Conservation (phyloP, 2,888 invertebrate species). For the Drosophila sordidapex region DNA sequence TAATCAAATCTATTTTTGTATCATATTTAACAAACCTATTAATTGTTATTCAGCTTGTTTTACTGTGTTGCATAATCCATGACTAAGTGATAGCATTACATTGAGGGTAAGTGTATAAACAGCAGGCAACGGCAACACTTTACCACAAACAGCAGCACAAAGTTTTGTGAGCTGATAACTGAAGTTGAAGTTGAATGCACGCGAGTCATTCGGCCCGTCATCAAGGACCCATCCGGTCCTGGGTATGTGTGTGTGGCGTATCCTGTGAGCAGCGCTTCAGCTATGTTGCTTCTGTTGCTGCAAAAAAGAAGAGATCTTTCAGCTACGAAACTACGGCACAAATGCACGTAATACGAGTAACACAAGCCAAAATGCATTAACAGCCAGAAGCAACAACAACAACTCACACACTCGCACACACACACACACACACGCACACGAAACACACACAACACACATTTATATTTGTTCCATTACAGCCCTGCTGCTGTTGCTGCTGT, state of each 20-base stretch:
- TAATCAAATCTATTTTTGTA: neutral
- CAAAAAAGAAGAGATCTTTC: constrained; percentile 47
- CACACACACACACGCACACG: constrained; percentile 13
- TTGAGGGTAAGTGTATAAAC: neutral
- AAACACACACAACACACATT: constrained; percentile 40
- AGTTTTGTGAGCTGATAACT: constrained; percentile 45
- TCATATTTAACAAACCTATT: neutral
- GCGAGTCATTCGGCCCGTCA: constrained; percentile 56
- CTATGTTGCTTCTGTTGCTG: constrained; percentile 9
- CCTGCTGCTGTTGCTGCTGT: constrained; percentile 48
- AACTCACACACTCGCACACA: constrained; percentile 14
- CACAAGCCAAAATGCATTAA: constrained; percentile 80
- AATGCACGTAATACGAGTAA: constrained; percentile 79
- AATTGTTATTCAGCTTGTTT: neutral
- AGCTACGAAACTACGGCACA: constrained; percentile 64
- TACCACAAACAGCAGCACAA: constrained; percentile 51
- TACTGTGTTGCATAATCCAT: neutral
- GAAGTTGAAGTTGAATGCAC: constrained; percentile 72
- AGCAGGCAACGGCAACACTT: constrained; percentile 42
- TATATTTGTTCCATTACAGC: constrained; percentile 76
- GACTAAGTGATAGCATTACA: neutral
- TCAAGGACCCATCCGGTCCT: constrained; percentile 57
- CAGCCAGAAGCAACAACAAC: constrained; percentile 52
- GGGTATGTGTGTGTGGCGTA: constrained; percentile 16
- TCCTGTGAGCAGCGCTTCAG: constrained; percentile 42